These are phyloP conservation scores for Sebastes diploproa DNA, from an alignment of 2,797 vertebrate genomes.

Conservation along the genomic window DNA sequence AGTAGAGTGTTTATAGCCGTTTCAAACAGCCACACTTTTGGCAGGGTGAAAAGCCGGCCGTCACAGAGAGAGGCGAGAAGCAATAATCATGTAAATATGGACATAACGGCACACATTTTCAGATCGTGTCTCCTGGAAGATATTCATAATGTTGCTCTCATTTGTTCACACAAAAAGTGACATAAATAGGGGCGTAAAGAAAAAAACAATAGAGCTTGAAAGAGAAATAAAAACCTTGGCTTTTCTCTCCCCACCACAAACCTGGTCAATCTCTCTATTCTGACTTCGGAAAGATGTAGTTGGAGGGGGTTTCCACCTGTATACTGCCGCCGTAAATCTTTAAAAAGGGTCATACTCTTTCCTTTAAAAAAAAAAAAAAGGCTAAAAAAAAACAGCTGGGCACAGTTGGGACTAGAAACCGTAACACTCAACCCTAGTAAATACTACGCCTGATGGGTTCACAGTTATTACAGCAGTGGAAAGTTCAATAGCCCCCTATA, in stretches of 20 bases:
- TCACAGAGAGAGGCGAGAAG: neutral
- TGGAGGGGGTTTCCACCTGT: neutral
- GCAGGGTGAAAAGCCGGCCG: neutral
- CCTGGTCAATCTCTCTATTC: neutral
- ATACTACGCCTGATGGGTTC: neutral
- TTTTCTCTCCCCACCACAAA: neutral
- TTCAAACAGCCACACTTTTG: neutral
- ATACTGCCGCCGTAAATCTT: neutral
- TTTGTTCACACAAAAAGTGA: neutral
- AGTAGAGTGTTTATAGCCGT: neutral
- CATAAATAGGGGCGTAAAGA: neutral
- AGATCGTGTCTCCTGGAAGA: accelerated
- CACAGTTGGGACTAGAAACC: neutral
- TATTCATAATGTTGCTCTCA: neutral
- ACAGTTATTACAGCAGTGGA: neutral
- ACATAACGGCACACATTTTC: neutral
- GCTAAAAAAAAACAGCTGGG: neutral
- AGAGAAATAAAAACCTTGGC: neutral
- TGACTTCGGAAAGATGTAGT: neutral
- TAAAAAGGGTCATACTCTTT: neutral
- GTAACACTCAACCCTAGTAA: neutral
- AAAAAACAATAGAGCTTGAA: neutral
- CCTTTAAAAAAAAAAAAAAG: neutral
- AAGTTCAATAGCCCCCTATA: constrained; percentile 9
- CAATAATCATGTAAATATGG: neutral